Evolutionary conservation across 2,888 invertebrate genomes (phyloP), one percentile per base, ranked within the genome.

Genomic region (Gastracanthus pulcherrimus): DNA sequence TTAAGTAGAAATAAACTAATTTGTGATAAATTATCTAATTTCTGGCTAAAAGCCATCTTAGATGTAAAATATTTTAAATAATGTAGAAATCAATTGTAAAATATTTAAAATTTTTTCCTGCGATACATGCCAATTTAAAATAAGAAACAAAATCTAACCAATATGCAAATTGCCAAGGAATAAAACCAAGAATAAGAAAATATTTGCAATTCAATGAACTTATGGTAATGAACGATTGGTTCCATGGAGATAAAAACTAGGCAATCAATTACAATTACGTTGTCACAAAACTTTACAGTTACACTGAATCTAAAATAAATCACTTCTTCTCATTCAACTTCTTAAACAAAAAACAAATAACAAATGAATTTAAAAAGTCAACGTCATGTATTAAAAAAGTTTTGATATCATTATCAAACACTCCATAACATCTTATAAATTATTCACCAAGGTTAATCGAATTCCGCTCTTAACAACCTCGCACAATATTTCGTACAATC

Each of bases 141-240:
- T 45, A 45, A 45, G 45, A 45, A 45, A 45, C 16, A 45, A 45
- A 45, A n/a, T 45, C 45, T 45, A n/a, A 13, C n/a, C 16, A n/a
- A 3, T 45, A 45, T 45, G 45, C 19, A 19, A 19, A 48, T 48
- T 19, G 16, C n/a, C n/a, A n/a, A 5, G 6, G 48, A 19, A 64
- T 67, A 45, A 66, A 26, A 41, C 11, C 26, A 0, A 13, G 26
- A 66, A 6, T 36, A 9, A 5, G 23, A 48, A 69, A 69, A 48
- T 31, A 69, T 48, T 69, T 31, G 48, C 69, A 69, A 69, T 69
- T 45, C 48, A 69, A 69, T 48, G 29, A 16, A 67, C 67, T 67
- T 45, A 48, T 48, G 48, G 19, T 69, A 69, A 69, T 67, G 41
- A 16, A 29, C 7, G 4, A 48, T 48, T 19, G 48, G 19, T 48